Evolutionary conservation across 2,888 invertebrate species (phyloP).

Genomic region (Dolichopus griseipennis): DNA sequence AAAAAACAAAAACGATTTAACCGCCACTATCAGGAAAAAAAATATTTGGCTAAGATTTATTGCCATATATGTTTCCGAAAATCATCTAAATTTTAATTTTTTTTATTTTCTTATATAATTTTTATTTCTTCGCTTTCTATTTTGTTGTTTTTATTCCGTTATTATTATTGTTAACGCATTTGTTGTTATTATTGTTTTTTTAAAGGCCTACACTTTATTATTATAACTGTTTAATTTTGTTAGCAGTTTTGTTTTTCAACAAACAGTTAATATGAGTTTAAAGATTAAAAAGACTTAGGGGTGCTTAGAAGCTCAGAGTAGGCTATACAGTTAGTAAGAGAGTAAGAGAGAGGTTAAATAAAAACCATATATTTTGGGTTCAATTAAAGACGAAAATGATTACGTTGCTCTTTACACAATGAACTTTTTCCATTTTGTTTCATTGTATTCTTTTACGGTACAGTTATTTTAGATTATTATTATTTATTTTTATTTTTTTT

Average conservation of each 20-base stretch:
- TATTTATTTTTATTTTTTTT: no score
- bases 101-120: no score
- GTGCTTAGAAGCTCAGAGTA: no score
- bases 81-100: conserved; percentile 9
- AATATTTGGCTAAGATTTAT: conserved; percentile 11
- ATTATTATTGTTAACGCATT: not conserved
- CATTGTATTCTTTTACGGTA: not conserved
- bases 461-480: not conserved
- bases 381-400: conserved; percentile 1
- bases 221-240: not conserved
- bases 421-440: not conserved
- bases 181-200: not conserved
- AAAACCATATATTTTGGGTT: not conserved
- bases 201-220: not conserved
- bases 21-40: conserved; percentile 10
- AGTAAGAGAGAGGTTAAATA: no score
- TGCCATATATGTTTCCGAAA: conserved; percentile 9
- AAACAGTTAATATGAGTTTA: not conserved
- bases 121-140: not conserved
- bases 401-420: not conserved
- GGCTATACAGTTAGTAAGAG: no score
- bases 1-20: not conserved
- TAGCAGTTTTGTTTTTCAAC: not conserved
- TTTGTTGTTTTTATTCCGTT: not conserved
- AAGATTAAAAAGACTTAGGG: not conserved